These are phyloP conservation scores for Apogon talboti DNA, from an alignment of 2,797 vertebrate species.

Conservation along the genomic window DNA sequence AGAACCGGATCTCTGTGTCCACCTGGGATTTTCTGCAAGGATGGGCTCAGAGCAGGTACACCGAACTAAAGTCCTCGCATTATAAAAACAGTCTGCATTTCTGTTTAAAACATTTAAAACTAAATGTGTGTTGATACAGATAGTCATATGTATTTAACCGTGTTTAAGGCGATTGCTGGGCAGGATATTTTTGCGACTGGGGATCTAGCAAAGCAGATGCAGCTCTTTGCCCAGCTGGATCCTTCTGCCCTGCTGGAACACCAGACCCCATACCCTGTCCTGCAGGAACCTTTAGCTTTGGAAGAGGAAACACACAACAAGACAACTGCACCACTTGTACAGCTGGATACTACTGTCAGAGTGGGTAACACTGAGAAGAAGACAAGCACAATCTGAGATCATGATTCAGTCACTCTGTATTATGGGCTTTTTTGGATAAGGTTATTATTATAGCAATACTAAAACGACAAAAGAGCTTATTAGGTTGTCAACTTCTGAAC, in stretches of 20 bases:
- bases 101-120: background rate
- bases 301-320: conserved; percentile 75
- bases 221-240: conserved; percentile 84
- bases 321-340: conserved; percentile 87
- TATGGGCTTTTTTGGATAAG: no score
- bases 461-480: no score
- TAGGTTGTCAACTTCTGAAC: no score
- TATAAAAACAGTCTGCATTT: background rate
- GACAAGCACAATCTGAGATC: no score
- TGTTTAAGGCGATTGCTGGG: conserved; percentile 81
- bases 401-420: no score
- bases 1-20: conserved; percentile 83
- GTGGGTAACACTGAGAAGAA: conserved; percentile 48
- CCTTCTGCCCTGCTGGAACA: conserved; percentile 86
- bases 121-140: background rate
- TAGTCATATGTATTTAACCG: background rate
- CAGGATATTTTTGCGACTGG: conserved; percentile 87
- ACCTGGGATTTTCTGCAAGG: conserved; percentile 80
- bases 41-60: conserved; percentile 79
- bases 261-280: conserved; percentile 81
- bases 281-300: conserved; percentile 83
- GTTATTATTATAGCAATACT: no score
- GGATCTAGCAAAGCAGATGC: conserved; percentile 83
- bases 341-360: conserved; percentile 86
- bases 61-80: background rate